A percentile compares a stretch with the other conserved stretches of the same genome.
Conservation (phyloP, 2,888 invertebrate genomes). For the Lasioglossum calceatum region DNA sequence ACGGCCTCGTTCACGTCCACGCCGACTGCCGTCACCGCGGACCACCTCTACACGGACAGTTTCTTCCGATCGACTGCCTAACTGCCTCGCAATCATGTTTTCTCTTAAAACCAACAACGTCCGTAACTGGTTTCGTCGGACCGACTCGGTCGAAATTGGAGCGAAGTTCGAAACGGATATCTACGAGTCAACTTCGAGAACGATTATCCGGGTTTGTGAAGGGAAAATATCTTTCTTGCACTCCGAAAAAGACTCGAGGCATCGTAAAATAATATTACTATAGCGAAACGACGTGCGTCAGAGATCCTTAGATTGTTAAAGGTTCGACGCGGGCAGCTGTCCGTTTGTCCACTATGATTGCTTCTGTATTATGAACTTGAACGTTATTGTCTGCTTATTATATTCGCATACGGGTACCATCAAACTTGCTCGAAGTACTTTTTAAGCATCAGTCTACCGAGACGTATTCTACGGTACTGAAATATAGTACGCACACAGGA, state of each 20-base stretch:
- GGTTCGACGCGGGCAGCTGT: slow-evolving; percentile 55
- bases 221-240: background rate
- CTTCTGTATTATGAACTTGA: background rate
- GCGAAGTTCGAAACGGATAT: background rate
- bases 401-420: slow-evolving; percentile 47
- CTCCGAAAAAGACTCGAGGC: too few relatives aligned
- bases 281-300: slow-evolving; percentile 32
- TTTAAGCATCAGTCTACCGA: background rate
- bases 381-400: slow-evolving; percentile 46
- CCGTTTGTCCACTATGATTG: slow-evolving; percentile 6
- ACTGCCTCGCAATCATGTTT: background rate
- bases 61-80: slow-evolving; percentile 53
- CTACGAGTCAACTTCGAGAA: background rate
- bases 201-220: background rate
- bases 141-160: background rate
- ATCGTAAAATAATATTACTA: background rate
- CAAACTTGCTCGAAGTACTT: slow-evolving; percentile 14
- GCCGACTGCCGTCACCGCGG: slow-evolving; percentile 25
- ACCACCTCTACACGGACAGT: slow-evolving; percentile 20
- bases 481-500: background rate
- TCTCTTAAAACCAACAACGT: background rate
- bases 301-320: slow-evolving; percentile 48
- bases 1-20: slow-evolving; percentile 63
- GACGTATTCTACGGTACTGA: background rate
- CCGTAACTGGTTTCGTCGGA: background rate